phyloP scores from a whole-genome alignment of 2,113 vertebrate species.

The Chitala chitala region DNA sequence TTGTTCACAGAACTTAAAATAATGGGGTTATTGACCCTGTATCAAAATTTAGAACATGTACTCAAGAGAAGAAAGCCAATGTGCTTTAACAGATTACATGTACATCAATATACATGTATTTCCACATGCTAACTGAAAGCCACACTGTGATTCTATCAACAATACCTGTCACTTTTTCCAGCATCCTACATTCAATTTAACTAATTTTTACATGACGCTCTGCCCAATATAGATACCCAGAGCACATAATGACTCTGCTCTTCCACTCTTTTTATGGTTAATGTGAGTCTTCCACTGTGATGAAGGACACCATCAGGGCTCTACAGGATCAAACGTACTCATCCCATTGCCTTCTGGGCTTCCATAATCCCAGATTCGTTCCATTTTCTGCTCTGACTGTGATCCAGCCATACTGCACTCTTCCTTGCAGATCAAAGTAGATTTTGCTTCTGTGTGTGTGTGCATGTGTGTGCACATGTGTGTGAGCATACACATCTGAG shows the following conservation, averaged over 20 bases:
- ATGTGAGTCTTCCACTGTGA: slow-evolving; percentile 38
- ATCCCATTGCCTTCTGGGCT: slow-evolving; percentile 42
- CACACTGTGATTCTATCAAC: neutral
- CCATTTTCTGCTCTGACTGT: slow-evolving; percentile 37
- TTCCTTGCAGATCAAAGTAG: slow-evolving; percentile 47
- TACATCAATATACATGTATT: neutral
- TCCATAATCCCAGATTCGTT: slow-evolving; percentile 51
- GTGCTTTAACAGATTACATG: neutral
- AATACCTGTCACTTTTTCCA: neutral
- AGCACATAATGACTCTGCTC: neutral
- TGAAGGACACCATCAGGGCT: slow-evolving; percentile 48
- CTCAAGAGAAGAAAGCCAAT: neutral
- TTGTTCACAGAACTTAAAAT: neutral
- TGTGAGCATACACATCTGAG: neutral
- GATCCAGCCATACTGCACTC: slow-evolving; percentile 31
- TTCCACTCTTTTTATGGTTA: neutral
- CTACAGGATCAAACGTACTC: slow-evolving; percentile 34
- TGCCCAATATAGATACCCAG: neutral
- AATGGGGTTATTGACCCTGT: neutral
- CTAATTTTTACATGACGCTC: neutral
- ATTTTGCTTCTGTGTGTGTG: slow-evolving; percentile 25
- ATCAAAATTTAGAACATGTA: too few species aligned
- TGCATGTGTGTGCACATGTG: slow-evolving; percentile 22
- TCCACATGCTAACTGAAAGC: neutral
- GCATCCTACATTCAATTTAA: neutral